phyloP scores from a whole-genome alignment of 2,113 vertebrate genomes.

The Mastomys natalensis region DNA sequence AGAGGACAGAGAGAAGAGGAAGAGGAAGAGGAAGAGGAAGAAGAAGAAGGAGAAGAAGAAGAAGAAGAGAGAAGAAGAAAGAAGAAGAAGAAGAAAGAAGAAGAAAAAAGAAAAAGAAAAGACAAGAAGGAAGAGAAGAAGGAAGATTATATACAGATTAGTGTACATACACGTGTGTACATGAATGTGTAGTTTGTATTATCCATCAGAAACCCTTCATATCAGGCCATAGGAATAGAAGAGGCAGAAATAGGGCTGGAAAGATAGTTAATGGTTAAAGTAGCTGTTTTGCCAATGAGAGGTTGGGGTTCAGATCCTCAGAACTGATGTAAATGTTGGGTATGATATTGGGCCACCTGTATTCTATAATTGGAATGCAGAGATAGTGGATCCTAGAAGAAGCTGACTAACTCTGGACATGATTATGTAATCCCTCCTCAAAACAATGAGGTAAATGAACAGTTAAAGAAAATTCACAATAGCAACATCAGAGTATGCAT shows the following conservation, averaged over 20 bases:
- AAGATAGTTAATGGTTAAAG: too few relatives aligned
- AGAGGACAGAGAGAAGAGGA: too few relatives aligned
- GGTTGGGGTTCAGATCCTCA: neutral
- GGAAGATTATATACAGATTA: neutral
- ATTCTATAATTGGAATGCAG: too few relatives aligned
- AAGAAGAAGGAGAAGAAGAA: too few relatives aligned
- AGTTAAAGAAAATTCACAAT: too few relatives aligned
- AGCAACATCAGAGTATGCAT: neutral
- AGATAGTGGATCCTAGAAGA: neutral
- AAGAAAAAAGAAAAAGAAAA: too few relatives aligned
- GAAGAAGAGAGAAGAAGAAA: too few relatives aligned
- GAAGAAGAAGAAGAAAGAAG: neutral
- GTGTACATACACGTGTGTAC: neutral
- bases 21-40: too few relatives aligned
- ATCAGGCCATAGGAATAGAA: neutral
- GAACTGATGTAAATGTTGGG: neutral
- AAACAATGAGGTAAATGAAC: neutral
- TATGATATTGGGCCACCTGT: neutral
- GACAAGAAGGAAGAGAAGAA: neutral
- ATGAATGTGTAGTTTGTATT: neutral
- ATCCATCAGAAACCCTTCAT: neutral
- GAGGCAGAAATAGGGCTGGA: neutral
- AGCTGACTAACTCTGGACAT: neutral
- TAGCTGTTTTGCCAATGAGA: neutral
- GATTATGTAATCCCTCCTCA: neutral